phyloP scores from a whole-genome alignment of 2,888 invertebrate species.

The Harmothoe impar region DNA sequence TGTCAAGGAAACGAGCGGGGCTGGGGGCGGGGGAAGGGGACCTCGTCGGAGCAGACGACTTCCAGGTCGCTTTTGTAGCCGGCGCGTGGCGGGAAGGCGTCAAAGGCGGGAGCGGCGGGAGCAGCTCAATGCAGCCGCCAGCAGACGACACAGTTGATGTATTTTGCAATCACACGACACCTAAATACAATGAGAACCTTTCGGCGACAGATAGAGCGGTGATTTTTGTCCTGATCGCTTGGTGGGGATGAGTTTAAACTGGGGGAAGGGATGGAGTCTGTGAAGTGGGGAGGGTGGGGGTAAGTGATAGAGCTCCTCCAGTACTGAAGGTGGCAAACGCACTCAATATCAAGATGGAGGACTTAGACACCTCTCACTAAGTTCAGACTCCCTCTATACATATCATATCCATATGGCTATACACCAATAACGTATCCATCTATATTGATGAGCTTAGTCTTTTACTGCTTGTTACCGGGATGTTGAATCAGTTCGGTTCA shows the following conservation, averaged over 20 bases:
- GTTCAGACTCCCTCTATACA: too few species aligned
- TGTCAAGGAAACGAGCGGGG: constrained; percentile 60
- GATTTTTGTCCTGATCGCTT: constrained; percentile 33
- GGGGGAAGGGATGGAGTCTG: not conserved
- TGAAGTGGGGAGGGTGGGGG: not conserved
- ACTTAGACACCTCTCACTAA: too few species aligned
- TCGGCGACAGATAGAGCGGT: not conserved
- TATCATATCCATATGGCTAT: too few species aligned
- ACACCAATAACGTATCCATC: too few species aligned
- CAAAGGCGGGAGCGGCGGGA: not conserved
- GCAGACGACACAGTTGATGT: constrained; percentile 55
- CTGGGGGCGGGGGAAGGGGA: not conserved
- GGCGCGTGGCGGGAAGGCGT: constrained; percentile 50
- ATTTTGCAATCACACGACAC: constrained; percentile 54
- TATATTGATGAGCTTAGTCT: too few species aligned
- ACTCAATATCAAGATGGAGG: too few species aligned
- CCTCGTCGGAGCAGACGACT: constrained; percentile 12
- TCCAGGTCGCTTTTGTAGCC: constrained; percentile 34
- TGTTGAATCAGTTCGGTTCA: too few species aligned
- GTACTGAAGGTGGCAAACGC: too few species aligned
- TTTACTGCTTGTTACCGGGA: too few species aligned
- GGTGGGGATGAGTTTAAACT: not conserved
- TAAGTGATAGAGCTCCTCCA: too few species aligned
- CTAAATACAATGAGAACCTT: constrained; percentile 15
- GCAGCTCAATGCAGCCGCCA: not conserved